Percentiles rank a stretch among this genome's conserved stretches.
These are phyloP conservation scores for Onychomys torridus DNA, from an alignment of 2,797 vertebrate species.

Conservation along the genomic window DNA sequence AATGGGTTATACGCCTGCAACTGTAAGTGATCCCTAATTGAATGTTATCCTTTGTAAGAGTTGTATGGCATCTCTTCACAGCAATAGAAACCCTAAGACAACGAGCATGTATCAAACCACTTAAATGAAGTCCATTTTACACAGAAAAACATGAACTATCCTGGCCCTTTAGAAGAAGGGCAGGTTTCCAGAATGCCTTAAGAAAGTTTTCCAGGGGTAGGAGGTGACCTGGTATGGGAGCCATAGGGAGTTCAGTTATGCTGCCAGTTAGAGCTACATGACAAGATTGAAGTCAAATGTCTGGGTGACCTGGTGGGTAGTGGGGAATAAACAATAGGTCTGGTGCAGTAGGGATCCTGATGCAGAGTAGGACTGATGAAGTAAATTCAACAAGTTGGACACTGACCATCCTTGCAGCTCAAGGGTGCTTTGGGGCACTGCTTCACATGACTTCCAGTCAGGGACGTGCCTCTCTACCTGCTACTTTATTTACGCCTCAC, in stretches of 20 bases:
- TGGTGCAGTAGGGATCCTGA: not conserved
- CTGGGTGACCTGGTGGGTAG: not conserved
- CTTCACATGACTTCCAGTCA: not conserved
- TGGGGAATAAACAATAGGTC: not conserved
- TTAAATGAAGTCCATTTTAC: conserved; percentile 30
- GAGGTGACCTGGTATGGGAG: not conserved
- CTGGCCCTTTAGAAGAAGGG: not conserved
- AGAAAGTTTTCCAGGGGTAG: not conserved
- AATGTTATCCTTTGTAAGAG: not conserved
- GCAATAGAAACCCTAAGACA: not conserved
- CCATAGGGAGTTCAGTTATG: not conserved
- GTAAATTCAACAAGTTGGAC: not conserved
- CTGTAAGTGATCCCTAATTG: not conserved
- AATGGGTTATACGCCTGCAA: not conserved
- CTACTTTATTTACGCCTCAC: conserved; percentile 48
- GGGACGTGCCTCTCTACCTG: not conserved
- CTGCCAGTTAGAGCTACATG: not conserved
- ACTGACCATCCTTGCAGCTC: not conserved
- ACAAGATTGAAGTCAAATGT: not conserved
- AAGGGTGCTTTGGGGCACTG: not conserved
- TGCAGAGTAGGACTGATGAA: not conserved
- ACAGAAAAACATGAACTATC: not conserved
- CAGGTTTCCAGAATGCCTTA: not conserved
- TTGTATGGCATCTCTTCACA: not conserved
- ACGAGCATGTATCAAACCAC: not conserved